phyloP scores from a whole-genome alignment of 1,140 invertebrate species.

The Philotrypesis tridentata region DNA sequence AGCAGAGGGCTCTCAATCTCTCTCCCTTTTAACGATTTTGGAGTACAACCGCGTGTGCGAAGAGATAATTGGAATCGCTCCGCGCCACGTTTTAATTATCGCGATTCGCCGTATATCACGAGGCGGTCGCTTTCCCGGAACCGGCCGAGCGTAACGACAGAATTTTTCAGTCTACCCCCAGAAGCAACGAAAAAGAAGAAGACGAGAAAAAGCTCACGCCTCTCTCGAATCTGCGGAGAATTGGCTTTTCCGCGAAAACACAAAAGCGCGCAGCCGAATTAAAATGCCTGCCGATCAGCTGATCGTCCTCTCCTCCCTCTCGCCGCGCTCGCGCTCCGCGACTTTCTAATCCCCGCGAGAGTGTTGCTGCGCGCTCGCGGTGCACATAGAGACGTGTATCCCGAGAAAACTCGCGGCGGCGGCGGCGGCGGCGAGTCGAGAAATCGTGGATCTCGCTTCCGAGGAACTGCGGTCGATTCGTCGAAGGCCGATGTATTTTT shows the following conservation, averaged over 20 bases:
- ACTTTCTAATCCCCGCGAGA: slow-evolving; percentile 32
- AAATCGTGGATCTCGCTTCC: slow-evolving; percentile 23
- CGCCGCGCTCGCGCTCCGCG: neutral
- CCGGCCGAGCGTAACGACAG: no score
- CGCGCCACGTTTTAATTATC: neutral
- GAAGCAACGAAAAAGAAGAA: no score
- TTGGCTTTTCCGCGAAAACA: neutral
- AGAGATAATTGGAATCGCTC: neutral
- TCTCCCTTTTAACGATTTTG: slow-evolving; percentile 11
- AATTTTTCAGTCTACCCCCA: neutral
- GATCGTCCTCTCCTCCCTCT: neutral
- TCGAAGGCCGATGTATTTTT: neutral
- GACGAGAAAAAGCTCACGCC: neutral
- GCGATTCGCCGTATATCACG: neutral
- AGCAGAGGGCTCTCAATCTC: no score
- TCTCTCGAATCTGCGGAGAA: neutral
- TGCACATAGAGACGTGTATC: neutral
- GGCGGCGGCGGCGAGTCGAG: neutral
- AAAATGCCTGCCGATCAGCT: neutral
- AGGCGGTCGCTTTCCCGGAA: neutral
- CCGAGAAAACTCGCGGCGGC: slow-evolving; percentile 20
- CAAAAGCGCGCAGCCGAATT: neutral
- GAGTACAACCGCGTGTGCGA: no score
- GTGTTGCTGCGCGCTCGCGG: neutral
- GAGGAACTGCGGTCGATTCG: neutral